Evolutionary conservation across 1,140 invertebrate species (phyloP).

Genomic region (Neodiprion pinetum): DNA sequence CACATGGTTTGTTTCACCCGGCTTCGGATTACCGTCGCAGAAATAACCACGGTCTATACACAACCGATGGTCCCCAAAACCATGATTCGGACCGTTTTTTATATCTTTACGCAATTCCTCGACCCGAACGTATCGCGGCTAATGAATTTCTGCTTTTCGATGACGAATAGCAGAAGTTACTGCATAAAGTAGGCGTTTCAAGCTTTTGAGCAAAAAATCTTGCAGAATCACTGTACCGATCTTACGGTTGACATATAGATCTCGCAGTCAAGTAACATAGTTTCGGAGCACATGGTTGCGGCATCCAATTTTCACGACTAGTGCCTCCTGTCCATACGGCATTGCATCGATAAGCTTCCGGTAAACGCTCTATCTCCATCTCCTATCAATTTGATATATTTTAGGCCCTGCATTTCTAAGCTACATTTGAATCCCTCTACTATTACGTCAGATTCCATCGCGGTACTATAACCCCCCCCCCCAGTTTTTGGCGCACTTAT

Average conservation of each 20-base stretch:
- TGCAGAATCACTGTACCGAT: background rate
- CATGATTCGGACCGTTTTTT: conserved; percentile 23
- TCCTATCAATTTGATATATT: conserved; percentile 45
- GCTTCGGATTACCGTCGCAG: too few relatives aligned
- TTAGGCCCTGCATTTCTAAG: conserved; percentile 43
- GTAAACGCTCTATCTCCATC: conserved; percentile 54
- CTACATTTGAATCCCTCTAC: conserved; percentile 23
- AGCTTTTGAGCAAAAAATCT: background rate
- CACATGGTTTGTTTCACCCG: too few relatives aligned
- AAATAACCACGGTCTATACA: background rate
- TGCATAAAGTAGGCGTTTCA: background rate
- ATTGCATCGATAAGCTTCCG: conserved; percentile 33
- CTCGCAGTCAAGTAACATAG: background rate
- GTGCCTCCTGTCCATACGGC: conserved; percentile 10
- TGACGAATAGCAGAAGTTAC: too few relatives aligned
- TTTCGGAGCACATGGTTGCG: conserved; percentile 33
- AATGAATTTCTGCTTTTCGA: background rate
- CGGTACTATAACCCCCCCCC: too few relatives aligned
- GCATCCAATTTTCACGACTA: conserved; percentile 43
- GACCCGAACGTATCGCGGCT: background rate
- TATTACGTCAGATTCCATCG: too few relatives aligned
- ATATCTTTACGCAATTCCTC: conserved; percentile 24
- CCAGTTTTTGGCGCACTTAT: too few relatives aligned
- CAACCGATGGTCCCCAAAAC: conserved; percentile 28
- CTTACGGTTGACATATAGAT: conserved; percentile 23